Conservation (phyloP, 2,797 vertebrate genomes). For the Hydrophis major region DNA sequence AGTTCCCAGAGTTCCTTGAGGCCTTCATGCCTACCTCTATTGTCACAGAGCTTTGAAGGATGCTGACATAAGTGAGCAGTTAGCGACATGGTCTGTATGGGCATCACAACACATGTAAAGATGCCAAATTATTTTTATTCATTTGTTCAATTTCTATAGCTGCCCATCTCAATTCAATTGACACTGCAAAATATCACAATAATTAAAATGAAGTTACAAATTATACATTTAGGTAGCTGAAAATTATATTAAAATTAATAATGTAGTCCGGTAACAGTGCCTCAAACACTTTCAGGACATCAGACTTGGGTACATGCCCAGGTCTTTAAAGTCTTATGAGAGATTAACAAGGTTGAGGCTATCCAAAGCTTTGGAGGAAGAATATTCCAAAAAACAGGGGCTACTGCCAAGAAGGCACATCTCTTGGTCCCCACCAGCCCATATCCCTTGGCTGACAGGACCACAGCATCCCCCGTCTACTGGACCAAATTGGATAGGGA, state of each 20-base stretch:
- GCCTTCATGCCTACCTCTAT: neutral
- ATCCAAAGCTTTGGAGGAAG: neutral
- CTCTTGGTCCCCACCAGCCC: neutral
- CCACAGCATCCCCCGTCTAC: neutral
- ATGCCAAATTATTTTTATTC: neutral
- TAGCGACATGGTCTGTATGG: neutral
- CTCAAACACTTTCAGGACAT: neutral
- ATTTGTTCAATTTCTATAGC: neutral
- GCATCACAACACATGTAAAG: neutral
- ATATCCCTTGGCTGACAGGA: neutral
- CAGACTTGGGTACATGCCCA: no score
- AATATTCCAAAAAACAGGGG: neutral
- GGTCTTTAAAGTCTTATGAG: no score
- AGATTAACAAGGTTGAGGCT: neutral
- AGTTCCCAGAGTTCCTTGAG: neutral
- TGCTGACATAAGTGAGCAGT: neutral
- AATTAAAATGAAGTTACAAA: neutral
- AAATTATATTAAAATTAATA: neutral
- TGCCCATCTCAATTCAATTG: neutral
- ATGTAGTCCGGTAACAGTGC: neutral
- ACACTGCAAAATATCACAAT: neutral
- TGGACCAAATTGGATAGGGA: neutral
- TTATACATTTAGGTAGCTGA: neutral
- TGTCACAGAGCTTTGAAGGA: neutral
- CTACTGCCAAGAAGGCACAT: neutral